phyloP scores from a whole-genome alignment of 2,888 invertebrate species.

The Bugulina stolonifera region DNA sequence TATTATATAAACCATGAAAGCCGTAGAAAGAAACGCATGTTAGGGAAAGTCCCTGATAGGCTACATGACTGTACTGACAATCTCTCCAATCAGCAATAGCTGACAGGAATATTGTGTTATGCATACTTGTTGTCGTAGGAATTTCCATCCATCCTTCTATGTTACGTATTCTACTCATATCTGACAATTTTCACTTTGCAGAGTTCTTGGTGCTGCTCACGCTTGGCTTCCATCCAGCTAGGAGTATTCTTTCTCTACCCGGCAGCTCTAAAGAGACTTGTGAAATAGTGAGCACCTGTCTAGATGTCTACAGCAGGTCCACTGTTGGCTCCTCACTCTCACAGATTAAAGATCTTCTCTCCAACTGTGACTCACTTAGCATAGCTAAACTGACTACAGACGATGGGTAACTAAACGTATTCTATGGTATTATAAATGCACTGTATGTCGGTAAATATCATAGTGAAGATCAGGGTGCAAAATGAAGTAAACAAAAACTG shows the following conservation, averaged over 20 bases:
- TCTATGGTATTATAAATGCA: no score
- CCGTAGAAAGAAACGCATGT: no score
- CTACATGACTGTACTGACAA: no score
- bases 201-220: constrained; percentile 13
- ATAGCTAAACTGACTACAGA: constrained; percentile 5
- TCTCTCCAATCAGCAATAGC: no score
- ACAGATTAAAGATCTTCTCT: constrained; percentile 7
- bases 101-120: no score
- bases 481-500: no score
- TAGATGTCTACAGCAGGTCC: constrained; percentile 8
- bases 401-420: no score
- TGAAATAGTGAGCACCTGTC: constrained; percentile 4
- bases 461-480: no score
- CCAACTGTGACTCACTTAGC: constrained; percentile 3
- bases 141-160: not conserved
- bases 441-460: no score
- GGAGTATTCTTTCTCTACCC: constrained; percentile 2
- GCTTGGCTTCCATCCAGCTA: constrained; percentile 3
- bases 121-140: not conserved
- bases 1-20: no score
- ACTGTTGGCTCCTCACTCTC: not conserved
- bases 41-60: no score
- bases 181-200: no score
- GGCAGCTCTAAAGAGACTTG: not conserved
- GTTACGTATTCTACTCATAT: not conserved